Base-by-base conservation (phyloP, 2,113 vertebrate genomes). In the Eulacestoma nigropectus region DNA sequence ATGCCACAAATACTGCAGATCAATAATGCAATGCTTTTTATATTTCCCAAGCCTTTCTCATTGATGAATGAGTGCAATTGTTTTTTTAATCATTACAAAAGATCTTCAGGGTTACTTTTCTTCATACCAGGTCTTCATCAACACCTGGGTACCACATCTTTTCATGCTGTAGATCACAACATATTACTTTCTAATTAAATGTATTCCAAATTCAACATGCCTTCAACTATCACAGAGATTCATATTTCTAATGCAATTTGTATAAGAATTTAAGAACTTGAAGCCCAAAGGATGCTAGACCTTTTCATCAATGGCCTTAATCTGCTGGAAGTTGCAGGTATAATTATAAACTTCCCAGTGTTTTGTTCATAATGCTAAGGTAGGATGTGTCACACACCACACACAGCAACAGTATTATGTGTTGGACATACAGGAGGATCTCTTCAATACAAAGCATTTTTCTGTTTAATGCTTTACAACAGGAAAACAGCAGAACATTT, bases 111-210 rank as follows among this genome's bases (percentile, higher is more conserved):
- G 30, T 77, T 90, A 65, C 65, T 93, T 84, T 77, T 83, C 62
- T 83, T 83, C 42, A 69, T 49, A 83, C 14, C 85, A 90, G 55
- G 72, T 95, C 92, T 97, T 93, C 64, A 86, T 95, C 85, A 88
- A 47, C 55, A 90, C 39, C 33, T 16, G 35, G 10, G 18, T 44
- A 77, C 19, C 87, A 77, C 35, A 52, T 62, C 29, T 76, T 93
- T 74, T 57, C 50, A 65, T n/a, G 25, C 21, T 37, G 3, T 63
- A 44, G 11, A 44, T 60, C 27, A 78, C 41, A 82, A 72, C 4
- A 11, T 59, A 57, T 8, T 91, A 42, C 83, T 93, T 89, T 49
- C 49, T 77, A 83, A 94, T 59, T 77, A 69, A 80, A 57, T 13
- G 3, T 37, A 30, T 70, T 73, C n/a, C 23, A 73, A 70, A 64